Evolutionary conservation across 2,113 vertebrate genomes (phyloP).

Genomic region (Tupaia chinensis): DNA sequence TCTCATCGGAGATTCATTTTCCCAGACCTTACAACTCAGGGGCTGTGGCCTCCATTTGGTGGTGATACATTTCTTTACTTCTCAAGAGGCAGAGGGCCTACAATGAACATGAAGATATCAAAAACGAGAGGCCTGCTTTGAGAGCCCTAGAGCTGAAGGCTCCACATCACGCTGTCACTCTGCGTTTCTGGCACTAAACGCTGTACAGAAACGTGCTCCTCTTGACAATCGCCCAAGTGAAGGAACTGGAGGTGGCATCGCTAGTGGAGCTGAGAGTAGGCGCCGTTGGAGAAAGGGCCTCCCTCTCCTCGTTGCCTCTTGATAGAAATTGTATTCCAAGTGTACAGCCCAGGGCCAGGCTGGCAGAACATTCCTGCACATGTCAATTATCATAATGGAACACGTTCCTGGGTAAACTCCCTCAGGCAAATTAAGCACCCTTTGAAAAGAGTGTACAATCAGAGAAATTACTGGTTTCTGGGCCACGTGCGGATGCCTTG

Average conservation of each 20-base stretch:
- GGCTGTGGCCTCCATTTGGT: not conserved
- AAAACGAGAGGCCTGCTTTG: not conserved
- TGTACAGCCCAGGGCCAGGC: constrained; percentile 31
- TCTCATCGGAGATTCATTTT: not conserved
- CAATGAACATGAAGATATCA: not conserved
- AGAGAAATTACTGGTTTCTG: not conserved
- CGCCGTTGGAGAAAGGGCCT: too few species aligned
- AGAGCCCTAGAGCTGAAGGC: not conserved
- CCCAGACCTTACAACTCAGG: not conserved
- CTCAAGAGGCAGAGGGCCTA: not conserved
- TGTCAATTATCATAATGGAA: constrained; percentile 55
- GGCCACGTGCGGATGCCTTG: not conserved
- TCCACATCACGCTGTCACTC: not conserved
- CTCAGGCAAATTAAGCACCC: constrained; percentile 22
- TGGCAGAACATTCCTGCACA: constrained; percentile 65
- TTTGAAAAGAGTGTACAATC: constrained; percentile 47
- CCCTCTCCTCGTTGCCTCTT: not conserved
- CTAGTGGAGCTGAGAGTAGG: not conserved
- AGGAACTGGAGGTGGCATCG: not conserved
- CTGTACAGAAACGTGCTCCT: not conserved
- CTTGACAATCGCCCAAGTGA: not conserved
- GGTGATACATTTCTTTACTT: not conserved
- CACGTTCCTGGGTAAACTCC: constrained; percentile 8
- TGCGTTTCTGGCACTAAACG: not conserved
- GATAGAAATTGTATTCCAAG: not conserved